A percentile compares a stretch with the other conserved stretches of the same genome.
These are phyloP conservation scores for Sinhomidia bicolor DNA, from an alignment of 2,888 invertebrate genomes.

Conservation along the genomic window DNA sequence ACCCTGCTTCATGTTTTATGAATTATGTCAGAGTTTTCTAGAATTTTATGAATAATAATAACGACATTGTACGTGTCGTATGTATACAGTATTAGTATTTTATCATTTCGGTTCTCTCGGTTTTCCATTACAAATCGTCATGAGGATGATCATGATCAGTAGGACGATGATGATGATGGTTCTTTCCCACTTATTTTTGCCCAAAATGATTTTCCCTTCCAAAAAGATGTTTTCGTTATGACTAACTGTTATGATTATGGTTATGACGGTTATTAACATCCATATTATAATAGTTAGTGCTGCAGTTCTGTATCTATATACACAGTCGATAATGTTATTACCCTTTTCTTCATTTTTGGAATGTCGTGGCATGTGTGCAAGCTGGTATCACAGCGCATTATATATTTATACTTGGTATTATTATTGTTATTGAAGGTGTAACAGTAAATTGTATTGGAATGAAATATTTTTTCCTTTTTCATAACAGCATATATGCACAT, in stretches of 20 bases:
- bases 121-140: slow-evolving; percentile 32
- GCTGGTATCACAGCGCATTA: background rate
- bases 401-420: background rate
- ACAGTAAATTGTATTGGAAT: slow-evolving; percentile 44
- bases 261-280: slow-evolving; percentile 65
- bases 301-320: slow-evolving; percentile 9
- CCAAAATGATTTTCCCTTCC: slow-evolving; percentile 22
- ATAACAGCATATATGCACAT: background rate
- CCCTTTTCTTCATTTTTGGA: slow-evolving; percentile 33
- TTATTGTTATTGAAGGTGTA: background rate
- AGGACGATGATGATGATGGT: background rate
- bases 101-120: slow-evolving; percentile 33
- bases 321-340: slow-evolving; percentile 14
- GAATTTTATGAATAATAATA: slow-evolving; percentile 28
- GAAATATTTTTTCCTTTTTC: background rate
- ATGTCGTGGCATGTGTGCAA: background rate
- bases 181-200: slow-evolving; percentile 19
- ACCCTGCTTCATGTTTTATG: background rate
- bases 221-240: slow-evolving; percentile 47
- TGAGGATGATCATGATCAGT: background rate
- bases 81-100: background rate
- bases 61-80: too few species aligned
- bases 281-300: slow-evolving; percentile 52
- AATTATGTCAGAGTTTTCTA: background rate
- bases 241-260: slow-evolving; percentile 60